Evolutionary conservation across 1,140 invertebrate genomes (phyloP).

Genomic region (Drosophila sucinea): DNA sequence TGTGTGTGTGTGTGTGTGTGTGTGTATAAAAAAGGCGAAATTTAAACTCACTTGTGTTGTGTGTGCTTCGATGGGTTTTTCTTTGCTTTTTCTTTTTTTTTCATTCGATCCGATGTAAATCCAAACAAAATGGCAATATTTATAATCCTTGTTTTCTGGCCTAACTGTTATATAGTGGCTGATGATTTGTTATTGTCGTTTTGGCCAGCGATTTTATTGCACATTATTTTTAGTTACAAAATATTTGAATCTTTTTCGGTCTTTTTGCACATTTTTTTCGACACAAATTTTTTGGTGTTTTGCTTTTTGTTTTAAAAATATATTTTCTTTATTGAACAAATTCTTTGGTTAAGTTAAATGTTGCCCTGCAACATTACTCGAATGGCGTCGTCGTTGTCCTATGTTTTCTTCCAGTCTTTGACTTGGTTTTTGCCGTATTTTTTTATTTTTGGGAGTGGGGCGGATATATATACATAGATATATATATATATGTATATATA

Average conservation of each 20-base stretch:
- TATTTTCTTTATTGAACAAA: background rate
- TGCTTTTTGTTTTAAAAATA: slow-evolving; percentile 25
- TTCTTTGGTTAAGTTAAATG: slow-evolving; percentile 30
- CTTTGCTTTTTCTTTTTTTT: slow-evolving; percentile 28
- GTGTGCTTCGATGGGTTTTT: slow-evolving; percentile 64
- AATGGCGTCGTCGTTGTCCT: slow-evolving; percentile 55
- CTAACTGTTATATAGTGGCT: background rate
- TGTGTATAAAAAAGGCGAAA: slow-evolving; percentile 63
- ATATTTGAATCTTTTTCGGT: slow-evolving; percentile 30
- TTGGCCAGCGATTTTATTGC: slow-evolving; percentile 59
- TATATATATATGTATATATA: slow-evolving; percentile 32
- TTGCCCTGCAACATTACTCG: slow-evolving; percentile 65
- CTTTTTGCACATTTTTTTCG: slow-evolving; percentile 38
- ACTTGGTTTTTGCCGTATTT: slow-evolving; percentile 31
- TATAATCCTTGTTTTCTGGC: slow-evolving; percentile 4
- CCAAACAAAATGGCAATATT: slow-evolving; percentile 46
- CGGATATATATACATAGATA: slow-evolving; percentile 30
- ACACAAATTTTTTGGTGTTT: slow-evolving; percentile 47
- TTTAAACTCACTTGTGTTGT: slow-evolving; percentile 73
- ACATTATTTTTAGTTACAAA: slow-evolving; percentile 46
- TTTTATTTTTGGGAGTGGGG: slow-evolving; percentile 13
- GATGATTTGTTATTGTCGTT: too few relatives aligned
- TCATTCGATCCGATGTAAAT: slow-evolving; percentile 42
- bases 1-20: slow-evolving; percentile 47
- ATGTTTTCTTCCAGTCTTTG: slow-evolving; percentile 46